These are phyloP conservation scores for Pammene fasciana DNA, from an alignment of 2,888 invertebrate species.

Conservation along the genomic window DNA sequence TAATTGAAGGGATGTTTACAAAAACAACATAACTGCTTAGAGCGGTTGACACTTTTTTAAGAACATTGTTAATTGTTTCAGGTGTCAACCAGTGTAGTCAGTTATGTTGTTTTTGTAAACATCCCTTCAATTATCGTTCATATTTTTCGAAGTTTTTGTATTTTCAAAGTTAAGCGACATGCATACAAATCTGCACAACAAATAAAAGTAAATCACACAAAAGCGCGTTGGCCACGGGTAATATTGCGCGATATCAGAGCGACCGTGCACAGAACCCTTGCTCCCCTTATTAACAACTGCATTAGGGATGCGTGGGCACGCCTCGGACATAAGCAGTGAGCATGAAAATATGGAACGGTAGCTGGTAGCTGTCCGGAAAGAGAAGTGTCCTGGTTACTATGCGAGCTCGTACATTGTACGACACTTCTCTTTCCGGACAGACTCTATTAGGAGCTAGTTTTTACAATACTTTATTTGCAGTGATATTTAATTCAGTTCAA, in stretches of 20 bases:
- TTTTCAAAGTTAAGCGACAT: neutral
- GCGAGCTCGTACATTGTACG: too few species aligned
- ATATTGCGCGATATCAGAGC: conserved; percentile 26
- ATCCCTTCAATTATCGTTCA: too few species aligned
- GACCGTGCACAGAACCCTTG: conserved; percentile 1
- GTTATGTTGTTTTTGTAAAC: too few species aligned
- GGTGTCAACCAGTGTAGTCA: too few species aligned
- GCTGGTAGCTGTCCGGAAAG: too few species aligned
- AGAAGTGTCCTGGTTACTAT: too few species aligned
- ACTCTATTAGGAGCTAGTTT: neutral
- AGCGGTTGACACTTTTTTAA: too few species aligned
- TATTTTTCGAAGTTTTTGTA: neutral
- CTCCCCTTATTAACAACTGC: conserved; percentile 39
- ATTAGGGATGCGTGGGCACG: conserved; percentile 74
- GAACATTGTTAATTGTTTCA: too few species aligned
- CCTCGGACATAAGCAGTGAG: conserved; percentile 46
- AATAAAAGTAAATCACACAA: neutral
- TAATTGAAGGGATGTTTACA: too few species aligned
- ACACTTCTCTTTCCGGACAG: too few species aligned
- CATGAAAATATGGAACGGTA: conserved; percentile 62
- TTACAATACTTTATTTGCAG: neutral
- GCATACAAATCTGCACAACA: neutral
- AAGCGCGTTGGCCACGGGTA: conserved; percentile 23
- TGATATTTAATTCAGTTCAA: too few species aligned
- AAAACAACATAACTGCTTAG: too few species aligned